These are phyloP conservation scores for Dynastes maya DNA, from an alignment of 2,888 invertebrate species.

Conservation along the genomic window DNA sequence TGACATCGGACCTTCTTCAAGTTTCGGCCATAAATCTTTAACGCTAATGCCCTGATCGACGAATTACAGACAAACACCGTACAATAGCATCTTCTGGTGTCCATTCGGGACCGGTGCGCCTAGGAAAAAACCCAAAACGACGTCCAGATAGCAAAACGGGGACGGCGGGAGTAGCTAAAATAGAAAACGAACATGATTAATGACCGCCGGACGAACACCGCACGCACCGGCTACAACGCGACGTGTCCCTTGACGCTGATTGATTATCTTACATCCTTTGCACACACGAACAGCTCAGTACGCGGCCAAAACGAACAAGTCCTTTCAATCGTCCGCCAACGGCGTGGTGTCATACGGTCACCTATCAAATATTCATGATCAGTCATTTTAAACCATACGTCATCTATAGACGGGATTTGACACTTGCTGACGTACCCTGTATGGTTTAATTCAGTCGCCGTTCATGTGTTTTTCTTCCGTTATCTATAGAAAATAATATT, in stretches of 20 bases:
- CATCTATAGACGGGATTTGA: neutral
- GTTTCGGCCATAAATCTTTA: constrained; percentile 33
- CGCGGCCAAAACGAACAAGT: neutral
- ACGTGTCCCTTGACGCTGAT: constrained; percentile 39
- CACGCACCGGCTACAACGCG: constrained; percentile 38
- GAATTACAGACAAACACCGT: constrained; percentile 34
- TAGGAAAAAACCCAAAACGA: constrained; percentile 33
- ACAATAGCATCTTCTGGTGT: constrained; percentile 18
- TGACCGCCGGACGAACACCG: constrained; percentile 4
- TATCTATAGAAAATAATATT: neutral
- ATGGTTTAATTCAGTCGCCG: neutral
- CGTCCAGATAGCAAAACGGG: constrained; percentile 2
- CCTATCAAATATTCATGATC: constrained; percentile 35
- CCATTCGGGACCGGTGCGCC: neutral
- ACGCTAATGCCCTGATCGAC: neutral
- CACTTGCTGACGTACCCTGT: neutral
- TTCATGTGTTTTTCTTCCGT: neutral
- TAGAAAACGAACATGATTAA: constrained; percentile 44
- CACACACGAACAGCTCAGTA: neutral
- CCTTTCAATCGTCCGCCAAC: constrained; percentile 23
- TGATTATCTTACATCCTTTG: constrained; percentile 42
- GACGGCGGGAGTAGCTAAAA: constrained; percentile 13
- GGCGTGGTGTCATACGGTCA: neutral
- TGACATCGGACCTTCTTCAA: constrained; percentile 23
- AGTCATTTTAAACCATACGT: constrained; percentile 23